A percentile compares a stretch with the other conserved stretches of the same genome.
phyloP scores from a whole-genome alignment of 2,888 invertebrate species.

The Diaphora mendica region DNA sequence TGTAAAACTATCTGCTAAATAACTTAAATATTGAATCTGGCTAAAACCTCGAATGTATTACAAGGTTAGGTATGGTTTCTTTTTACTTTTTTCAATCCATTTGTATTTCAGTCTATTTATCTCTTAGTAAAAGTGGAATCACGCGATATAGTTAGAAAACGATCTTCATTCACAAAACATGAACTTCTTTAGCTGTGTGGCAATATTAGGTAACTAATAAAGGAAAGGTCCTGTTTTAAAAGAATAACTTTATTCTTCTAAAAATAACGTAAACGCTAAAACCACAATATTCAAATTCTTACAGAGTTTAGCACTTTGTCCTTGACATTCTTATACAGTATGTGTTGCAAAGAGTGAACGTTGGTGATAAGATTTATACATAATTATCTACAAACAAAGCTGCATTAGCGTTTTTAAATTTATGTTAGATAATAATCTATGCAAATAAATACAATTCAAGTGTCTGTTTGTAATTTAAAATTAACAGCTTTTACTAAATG shows the following conservation, averaged over 20 bases:
- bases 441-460: no score
- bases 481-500: no score
- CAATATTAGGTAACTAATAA: neutral
- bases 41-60: neutral
- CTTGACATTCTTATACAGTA: conserved; percentile 47
- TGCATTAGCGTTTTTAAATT: neutral
- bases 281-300: conserved; percentile 9
- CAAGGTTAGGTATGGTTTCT: neutral
- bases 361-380: conserved; percentile 13
- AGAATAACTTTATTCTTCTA: neutral
- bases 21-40: neutral
- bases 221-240: neutral
- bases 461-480: no score
- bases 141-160: neutral
- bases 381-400: conserved; percentile 2
- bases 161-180: neutral
- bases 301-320: conserved; percentile 15
- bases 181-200: neutral
- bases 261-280: neutral
- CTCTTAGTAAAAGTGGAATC: neutral
- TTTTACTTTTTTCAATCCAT: neutral
- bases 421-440: neutral
- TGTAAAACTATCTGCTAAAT: neutral
- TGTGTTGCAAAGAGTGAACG: conserved; percentile 34
- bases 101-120: neutral